A percentile compares a stretch with the other conserved stretches of the same genome.
These are phyloP conservation scores for Nasonia vitripennis DNA, from an alignment of 1,140 invertebrate genomes.

Conservation along the genomic window DNA sequence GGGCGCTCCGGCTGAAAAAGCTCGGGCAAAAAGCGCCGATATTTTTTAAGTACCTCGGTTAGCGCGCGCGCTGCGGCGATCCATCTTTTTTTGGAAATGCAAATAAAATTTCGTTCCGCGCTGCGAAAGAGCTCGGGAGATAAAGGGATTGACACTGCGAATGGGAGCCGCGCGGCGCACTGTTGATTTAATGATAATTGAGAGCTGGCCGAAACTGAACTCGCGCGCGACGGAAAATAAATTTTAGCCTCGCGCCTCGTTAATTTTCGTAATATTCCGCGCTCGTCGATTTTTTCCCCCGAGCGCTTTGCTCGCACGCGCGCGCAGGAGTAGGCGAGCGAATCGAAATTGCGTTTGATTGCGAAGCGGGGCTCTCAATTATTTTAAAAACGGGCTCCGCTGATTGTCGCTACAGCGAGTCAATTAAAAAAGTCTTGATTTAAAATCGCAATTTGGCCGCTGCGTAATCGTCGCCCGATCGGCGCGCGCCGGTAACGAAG, in stretches of 20 bases:
- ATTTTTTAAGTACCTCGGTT: background rate
- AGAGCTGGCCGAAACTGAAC: background rate
- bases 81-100: conserved; percentile 8
- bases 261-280: background rate
- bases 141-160: background rate
- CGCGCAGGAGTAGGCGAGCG: background rate
- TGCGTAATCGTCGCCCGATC: background rate
- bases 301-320: background rate
- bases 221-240: background rate
- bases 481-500: too few relatives aligned
- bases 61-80: background rate
- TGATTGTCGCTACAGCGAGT: background rate
- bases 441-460: background rate
- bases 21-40: background rate
- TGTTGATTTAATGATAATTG: conserved; percentile 23
- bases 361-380: background rate
- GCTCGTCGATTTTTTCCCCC: background rate
- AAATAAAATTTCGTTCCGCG: conserved; percentile 6
- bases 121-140: background rate
- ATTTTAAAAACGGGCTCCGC: background rate
- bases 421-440: background rate
- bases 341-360: background rate
- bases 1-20: background rate
- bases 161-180: background rate
- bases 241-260: background rate